Evolutionary conservation across 2,797 vertebrate species (phyloP).

Genomic region (Dipus sagitta): DNA sequence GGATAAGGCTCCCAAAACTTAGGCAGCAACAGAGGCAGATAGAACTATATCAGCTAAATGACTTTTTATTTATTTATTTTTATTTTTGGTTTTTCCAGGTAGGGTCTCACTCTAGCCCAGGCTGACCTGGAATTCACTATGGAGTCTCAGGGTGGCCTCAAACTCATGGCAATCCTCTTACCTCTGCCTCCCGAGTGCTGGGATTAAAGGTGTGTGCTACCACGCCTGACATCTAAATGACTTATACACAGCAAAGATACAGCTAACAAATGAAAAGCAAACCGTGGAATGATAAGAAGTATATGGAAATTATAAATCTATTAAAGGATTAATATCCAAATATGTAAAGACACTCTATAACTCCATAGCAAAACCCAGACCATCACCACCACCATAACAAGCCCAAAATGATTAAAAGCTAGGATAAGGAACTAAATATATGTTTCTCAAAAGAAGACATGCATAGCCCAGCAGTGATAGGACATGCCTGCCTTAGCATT

Average conservation of each 20-base stretch:
- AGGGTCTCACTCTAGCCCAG: no score
- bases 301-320: background rate
- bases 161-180: no score
- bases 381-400: background rate
- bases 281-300: background rate
- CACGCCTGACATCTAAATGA: no score
- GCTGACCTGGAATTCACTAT: no score
- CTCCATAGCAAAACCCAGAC: background rate
- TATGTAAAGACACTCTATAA: background rate
- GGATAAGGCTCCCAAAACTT: background rate
- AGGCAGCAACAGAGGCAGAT: background rate
- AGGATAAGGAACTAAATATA: background rate
- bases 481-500: background rate
- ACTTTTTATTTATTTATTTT: no score
- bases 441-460: no score
- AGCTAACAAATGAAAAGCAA: background rate
- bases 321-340: background rate
- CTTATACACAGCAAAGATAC: background rate
- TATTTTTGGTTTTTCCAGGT: no score
- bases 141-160: no score
- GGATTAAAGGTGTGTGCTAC: no score
- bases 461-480: background rate
- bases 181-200: no score
- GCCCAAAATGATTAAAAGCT: background rate
- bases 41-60: background rate